A percentile compares a stretch with the other conserved stretches of the same genome.
Conservation (phyloP, 64 coral and sea anemone species). For the Pocillopora verrucosa region DNA sequence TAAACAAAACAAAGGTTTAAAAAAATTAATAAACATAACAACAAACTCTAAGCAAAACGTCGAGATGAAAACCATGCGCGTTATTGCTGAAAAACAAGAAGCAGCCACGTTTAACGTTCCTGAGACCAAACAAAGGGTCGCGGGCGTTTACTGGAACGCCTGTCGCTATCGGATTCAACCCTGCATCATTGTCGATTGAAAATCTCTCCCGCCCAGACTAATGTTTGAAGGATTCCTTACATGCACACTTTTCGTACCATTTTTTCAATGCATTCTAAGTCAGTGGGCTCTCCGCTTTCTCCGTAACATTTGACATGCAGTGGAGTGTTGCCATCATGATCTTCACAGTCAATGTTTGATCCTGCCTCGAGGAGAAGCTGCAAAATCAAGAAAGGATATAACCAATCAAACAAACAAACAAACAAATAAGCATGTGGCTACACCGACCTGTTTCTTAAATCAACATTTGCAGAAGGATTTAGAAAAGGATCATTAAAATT, state of each 20-base stretch:
- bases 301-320: slow-evolving; percentile 94
- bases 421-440: not conserved
- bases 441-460: too few relatives aligned
- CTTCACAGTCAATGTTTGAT: slow-evolving; percentile 69
- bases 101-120: too few relatives aligned
- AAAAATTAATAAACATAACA: not conserved
- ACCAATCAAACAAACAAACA: not conserved
- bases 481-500: too few relatives aligned
- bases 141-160: too few relatives aligned
- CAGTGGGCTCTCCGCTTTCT: slow-evolving; percentile 75
- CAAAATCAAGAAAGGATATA: not conserved
- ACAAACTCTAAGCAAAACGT: not conserved
- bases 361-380: slow-evolving; percentile 81
- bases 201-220: not conserved
- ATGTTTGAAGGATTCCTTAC: too few relatives aligned
- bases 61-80: not conserved
- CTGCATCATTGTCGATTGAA: too few relatives aligned
- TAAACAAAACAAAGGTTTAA: not conserved
- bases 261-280: slow-evolving; percentile 89
- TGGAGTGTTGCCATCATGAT: slow-evolving; percentile 91
- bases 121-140: too few relatives aligned
- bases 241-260: slow-evolving; percentile 42
- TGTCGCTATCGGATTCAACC: too few relatives aligned
- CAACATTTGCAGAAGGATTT: too few relatives aligned
- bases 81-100: too few relatives aligned